Conservation (phyloP, 64 coral and sea anemone species). For the Stylophora pistillata region DNA sequence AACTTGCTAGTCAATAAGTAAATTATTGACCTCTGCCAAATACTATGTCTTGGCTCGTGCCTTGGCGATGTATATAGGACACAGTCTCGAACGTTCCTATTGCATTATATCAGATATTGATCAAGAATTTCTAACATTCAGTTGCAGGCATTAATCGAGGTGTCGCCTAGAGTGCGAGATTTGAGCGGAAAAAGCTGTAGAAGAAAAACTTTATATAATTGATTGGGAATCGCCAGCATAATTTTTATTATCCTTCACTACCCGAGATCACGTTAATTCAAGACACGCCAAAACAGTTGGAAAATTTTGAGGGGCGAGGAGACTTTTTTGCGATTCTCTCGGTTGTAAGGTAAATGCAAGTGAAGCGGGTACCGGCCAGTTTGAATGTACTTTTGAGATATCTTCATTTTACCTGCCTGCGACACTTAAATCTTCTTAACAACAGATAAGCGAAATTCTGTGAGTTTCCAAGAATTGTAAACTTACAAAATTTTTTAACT, state of each 20-base stretch:
- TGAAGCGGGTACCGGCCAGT: neutral
- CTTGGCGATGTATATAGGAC: neutral
- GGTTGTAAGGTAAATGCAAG: neutral
- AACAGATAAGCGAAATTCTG: neutral
- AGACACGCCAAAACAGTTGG: neutral
- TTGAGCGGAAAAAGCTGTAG: too few relatives aligned
- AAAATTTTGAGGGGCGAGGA: neutral
- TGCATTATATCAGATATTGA: neutral
- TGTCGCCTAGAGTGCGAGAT: too few relatives aligned
- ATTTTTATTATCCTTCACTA: neutral
- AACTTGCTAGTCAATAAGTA: slow-evolving; percentile 29
- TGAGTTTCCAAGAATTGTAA: neutral
- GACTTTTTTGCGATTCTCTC: neutral
- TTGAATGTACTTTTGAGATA: neutral
- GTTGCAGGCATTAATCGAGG: too few relatives aligned
- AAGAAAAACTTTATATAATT: too few relatives aligned
- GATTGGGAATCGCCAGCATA: too few relatives aligned
- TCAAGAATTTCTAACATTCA: too few relatives aligned
- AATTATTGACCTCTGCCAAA: slow-evolving; percentile 13
- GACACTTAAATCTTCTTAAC: neutral
- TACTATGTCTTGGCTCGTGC: neutral
- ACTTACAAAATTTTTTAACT: neutral
- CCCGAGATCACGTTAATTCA: neutral
- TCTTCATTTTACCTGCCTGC: neutral
- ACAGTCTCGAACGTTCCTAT: neutral